Evolutionary conservation across 1,140 invertebrate species (phyloP).

Genomic region (Andricus grossulariae): DNA sequence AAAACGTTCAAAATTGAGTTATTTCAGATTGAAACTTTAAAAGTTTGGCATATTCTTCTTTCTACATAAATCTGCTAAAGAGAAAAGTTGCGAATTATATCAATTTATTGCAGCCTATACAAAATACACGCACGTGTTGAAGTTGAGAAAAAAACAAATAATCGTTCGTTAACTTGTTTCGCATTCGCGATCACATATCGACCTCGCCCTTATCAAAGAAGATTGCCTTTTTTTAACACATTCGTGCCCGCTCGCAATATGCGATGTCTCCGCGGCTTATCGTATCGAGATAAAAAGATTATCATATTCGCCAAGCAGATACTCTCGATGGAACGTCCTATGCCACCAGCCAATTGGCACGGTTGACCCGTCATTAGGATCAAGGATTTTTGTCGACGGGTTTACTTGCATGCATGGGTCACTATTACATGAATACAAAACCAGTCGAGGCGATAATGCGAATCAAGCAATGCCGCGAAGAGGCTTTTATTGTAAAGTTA

Average conservation of each 20-base stretch:
- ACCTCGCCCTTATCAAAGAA: conserved; percentile 22
- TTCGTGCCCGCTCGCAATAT: conserved; percentile 4
- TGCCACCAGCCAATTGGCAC: conserved; percentile 54
- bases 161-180: conserved; percentile 25
- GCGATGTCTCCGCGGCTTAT: conserved; percentile 31
- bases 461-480: conserved; percentile 5
- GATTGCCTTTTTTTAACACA: conserved; percentile 13
- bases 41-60: no score
- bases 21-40: no score
- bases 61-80: no score
- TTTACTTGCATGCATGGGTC: conserved; percentile 36
- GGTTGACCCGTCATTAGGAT: conserved; percentile 62
- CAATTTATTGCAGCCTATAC: no score
- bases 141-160: not conserved
- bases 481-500: not conserved
- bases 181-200: conserved; percentile 13
- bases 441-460: conserved; percentile 18
- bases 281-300: conserved; percentile 28
- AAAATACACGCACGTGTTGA: not conserved
- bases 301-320: conserved; percentile 34
- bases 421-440: conserved; percentile 16
- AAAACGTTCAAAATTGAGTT: no score
- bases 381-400: conserved; percentile 54
- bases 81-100: no score
- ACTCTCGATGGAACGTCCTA: conserved; percentile 37